A percentile compares a stretch with the other conserved stretches of the same genome.
Conservation (phyloP, 2,797 vertebrate genomes). For the Epinephelus malabaricus region DNA sequence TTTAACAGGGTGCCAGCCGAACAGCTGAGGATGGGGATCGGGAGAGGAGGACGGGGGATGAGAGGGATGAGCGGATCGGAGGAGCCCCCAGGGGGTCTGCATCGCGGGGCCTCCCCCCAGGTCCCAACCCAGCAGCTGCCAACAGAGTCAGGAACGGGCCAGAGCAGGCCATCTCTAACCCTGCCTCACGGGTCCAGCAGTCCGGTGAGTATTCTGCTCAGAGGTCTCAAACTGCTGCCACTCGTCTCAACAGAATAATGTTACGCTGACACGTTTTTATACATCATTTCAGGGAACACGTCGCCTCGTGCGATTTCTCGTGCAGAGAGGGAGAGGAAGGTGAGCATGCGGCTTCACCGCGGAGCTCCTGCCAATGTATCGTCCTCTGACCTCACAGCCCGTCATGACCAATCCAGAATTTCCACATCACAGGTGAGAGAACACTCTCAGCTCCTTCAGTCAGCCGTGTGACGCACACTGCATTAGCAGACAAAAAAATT, state of each 20-base stretch:
- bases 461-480: too few species aligned
- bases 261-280: neutral
- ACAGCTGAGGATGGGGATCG: constrained; percentile 94
- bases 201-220: constrained; percentile 86
- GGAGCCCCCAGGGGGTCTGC: constrained; percentile 92
- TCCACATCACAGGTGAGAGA: constrained; percentile 93
- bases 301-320: constrained; percentile 96
- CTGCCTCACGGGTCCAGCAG: constrained; percentile 93
- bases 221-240: neutral
- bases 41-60: constrained; percentile 90
- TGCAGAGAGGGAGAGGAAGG: constrained; percentile 96
- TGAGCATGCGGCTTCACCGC: constrained; percentile 97
- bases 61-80: constrained; percentile 93
- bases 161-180: constrained; percentile 93
- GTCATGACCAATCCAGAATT: constrained; percentile 95
- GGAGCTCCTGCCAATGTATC: constrained; percentile 96
- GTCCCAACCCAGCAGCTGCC: constrained; percentile 89
- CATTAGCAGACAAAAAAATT: too few species aligned
- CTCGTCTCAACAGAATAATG: too few species aligned
- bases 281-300: constrained; percentile 89
- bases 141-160: constrained; percentile 93
- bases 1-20: constrained; percentile 91
- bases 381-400: constrained; percentile 95
- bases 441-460: neutral
- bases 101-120: constrained; percentile 90